Percentiles rank a stretch among this genome's conserved stretches.
phyloP scores from a whole-genome alignment of 2,113 vertebrate species.

The Malurus melanocephalus region DNA sequence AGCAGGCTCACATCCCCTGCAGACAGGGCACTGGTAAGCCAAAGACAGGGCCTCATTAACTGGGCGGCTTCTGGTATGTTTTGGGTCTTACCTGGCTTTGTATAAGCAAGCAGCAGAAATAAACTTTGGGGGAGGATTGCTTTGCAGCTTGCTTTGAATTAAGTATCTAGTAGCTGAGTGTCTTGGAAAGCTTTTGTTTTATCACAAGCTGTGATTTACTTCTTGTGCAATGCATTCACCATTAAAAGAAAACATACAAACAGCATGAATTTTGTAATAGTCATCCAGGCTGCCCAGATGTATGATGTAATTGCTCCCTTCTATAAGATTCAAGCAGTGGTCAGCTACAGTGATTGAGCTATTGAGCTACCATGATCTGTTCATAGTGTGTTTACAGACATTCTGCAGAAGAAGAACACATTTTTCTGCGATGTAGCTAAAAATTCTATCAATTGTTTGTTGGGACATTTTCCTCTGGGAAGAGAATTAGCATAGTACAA shows the following conservation, averaged over 20 bases:
- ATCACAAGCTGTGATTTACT: background rate
- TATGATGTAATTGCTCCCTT: background rate
- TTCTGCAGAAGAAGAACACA: background rate
- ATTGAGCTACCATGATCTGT: background rate
- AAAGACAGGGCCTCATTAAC: background rate
- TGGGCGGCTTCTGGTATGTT: background rate
- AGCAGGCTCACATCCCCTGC: constrained; percentile 81
- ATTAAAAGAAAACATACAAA: background rate
- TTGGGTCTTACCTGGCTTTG: background rate
- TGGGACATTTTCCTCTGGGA: too few relatives aligned
- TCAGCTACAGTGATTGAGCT: background rate
- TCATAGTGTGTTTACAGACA: background rate
- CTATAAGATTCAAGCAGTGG: background rate
- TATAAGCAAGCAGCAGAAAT: background rate
- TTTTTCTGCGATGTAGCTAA: background rate
- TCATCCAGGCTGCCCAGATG: background rate
- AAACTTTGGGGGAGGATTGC: background rate
- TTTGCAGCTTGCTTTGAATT: background rate
- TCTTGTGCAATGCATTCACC: background rate
- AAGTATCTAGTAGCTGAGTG: background rate
- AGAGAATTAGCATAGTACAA: background rate
- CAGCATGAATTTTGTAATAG: background rate
- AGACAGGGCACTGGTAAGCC: constrained; percentile 84
- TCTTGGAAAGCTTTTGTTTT: background rate
- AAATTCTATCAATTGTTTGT: background rate